Base-by-base conservation (phyloP, 2,888 invertebrate species). In the Trachelus stipa region DNA sequence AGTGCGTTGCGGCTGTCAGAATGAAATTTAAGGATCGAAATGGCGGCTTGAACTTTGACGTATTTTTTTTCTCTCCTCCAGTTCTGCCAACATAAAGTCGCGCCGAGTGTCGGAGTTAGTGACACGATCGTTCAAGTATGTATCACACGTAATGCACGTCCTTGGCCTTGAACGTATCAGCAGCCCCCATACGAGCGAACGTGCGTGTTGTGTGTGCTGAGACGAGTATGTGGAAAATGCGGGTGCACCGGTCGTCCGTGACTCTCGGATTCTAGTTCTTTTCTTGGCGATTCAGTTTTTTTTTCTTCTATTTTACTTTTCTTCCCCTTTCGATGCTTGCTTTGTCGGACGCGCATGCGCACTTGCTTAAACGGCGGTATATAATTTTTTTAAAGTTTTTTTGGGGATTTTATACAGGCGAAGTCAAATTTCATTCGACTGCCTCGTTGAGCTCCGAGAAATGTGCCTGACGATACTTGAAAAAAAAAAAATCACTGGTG, bases 221-320 rank as follows among this genome's bases (percentile, higher is more conserved):
- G 79, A 84, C 81, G 80, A 81, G 84, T 82, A 86, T 83, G 85
- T 84, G 86, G 86, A 87, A 88, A 89, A 90, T 90, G 90, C 89
- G 89, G 90, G 90, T 88, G 87, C 87, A 88, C 87, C 87, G 86
- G 88, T 87, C 85, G 87, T 85, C 87, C 87, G 81, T 89, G 89
- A 88, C 86, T 86, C 82, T 84, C 80, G 84, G 80, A 82, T 82
- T 83, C 84, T 81, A 81, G 15, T 40, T 15, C 40, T 40, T 40
- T 40, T 15, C 40, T 15, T 37, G 15, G 15, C 12, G 12, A 37
- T 37, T 37, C 12, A 11, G 83, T 80, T 82, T 79, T 77, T 81
- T 73, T 76, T 81, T 76, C 82, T 79, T 79, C 79, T 81, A 81
- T 80, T 79, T 75, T 81, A 78, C 80, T 71, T 75, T 78, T 77